Conservation (phyloP, 1,140 invertebrate genomes). For the Gonioctena quinquepunctata region DNA sequence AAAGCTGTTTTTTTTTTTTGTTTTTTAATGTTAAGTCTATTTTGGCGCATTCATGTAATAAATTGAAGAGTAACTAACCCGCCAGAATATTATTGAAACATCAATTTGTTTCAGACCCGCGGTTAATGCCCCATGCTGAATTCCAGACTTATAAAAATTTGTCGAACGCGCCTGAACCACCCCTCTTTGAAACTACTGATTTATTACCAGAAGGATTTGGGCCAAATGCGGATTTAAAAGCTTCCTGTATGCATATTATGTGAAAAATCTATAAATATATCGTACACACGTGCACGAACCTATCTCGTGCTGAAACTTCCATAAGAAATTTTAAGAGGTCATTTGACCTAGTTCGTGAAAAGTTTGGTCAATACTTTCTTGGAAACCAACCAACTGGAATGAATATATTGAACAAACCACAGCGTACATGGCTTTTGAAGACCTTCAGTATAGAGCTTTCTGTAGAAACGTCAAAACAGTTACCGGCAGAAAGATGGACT, state of each 20-base stretch:
- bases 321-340: neutral
- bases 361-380: neutral
- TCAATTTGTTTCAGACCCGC: neutral
- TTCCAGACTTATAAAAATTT: slow-evolving; percentile 7
- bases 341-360: neutral
- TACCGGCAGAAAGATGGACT: no score
- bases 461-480: no score
- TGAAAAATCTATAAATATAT: slow-evolving; percentile 6
- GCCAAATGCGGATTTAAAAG: slow-evolving; percentile 10
- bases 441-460: no score
- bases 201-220: slow-evolving; percentile 7
- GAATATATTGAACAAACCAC: no score
- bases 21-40: no score
- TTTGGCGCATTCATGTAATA: no score
- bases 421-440: no score
- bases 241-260: slow-evolving; percentile 2
- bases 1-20: no score
- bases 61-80: no score
- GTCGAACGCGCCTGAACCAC: neutral
- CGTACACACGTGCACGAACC: neutral
- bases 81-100: no score
- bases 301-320: neutral
- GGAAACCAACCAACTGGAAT: no score
- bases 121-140: neutral
- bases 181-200: neutral